Conservation (phyloP, 2,797 vertebrate species). For the Sylvia borin region DNA sequence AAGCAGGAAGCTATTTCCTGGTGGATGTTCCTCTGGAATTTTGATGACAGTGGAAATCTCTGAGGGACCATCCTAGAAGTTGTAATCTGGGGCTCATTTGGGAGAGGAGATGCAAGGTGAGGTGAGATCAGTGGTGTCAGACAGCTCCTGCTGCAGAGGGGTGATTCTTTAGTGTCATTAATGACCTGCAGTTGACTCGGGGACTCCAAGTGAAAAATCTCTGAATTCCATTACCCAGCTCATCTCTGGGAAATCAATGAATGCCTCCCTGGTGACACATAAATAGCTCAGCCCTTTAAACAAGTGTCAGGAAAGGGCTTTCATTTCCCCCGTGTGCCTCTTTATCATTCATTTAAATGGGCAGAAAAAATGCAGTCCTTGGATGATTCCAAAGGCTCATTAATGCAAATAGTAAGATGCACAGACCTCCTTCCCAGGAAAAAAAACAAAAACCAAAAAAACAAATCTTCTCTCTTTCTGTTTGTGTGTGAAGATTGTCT, state of each 20-base stretch:
- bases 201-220: background rate
- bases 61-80: background rate
- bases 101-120: background rate
- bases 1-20: background rate
- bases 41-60: background rate
- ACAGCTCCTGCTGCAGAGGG: background rate
- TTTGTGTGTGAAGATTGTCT: background rate
- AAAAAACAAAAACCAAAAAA: background rate
- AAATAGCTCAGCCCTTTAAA: slow-evolving; percentile 3
- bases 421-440: background rate
- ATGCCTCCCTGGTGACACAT: background rate
- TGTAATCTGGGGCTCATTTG: background rate
- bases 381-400: background rate
- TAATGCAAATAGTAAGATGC: background rate
- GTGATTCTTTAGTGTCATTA: background rate
- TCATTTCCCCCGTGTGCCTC: background rate
- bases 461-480: background rate
- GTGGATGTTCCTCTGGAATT: background rate
- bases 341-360: background rate
- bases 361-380: background rate
- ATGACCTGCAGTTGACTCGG: background rate
- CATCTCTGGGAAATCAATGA: background rate
- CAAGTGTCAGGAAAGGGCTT: background rate
- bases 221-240: background rate
- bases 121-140: background rate